Evolutionary conservation across 2,113 vertebrate genomes (phyloP).

Genomic region (Dipodomys spectabilis): DNA sequence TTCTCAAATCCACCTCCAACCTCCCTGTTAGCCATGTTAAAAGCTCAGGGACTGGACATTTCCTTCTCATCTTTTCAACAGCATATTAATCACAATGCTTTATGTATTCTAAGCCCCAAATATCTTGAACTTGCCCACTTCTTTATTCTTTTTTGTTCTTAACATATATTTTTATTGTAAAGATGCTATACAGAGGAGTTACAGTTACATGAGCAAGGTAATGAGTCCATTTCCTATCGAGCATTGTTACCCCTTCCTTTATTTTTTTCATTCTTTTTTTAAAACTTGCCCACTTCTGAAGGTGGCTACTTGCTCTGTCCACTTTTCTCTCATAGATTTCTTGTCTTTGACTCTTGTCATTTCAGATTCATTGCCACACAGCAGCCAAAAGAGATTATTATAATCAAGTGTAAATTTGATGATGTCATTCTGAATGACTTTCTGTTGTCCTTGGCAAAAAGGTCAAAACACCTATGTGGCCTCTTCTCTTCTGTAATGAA

Average conservation of each 20-base stretch:
- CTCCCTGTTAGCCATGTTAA: neutral
- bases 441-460: conserved; percentile 3
- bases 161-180: too few relatives aligned
- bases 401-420: conserved; percentile 14
- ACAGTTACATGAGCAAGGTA: too few relatives aligned
- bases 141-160: neutral
- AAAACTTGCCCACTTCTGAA: neutral
- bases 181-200: too few relatives aligned
- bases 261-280: too few relatives aligned
- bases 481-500: neutral
- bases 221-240: too few relatives aligned
- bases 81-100: neutral
- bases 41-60: neutral
- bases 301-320: neutral
- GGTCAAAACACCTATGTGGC: neutral
- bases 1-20: neutral
- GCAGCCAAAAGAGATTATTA: neutral
- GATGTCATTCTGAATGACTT: conserved; percentile 24
- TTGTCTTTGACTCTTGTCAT: conserved; percentile 6
- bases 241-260: too few relatives aligned
- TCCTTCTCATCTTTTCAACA: neutral
- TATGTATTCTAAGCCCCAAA: neutral
- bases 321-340: conserved; percentile 24
- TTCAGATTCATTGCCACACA: neutral
- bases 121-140: neutral